These are phyloP conservation scores for Oncopeltus fasciatus DNA, from an alignment of 1,140 invertebrate species.

Conservation along the genomic window DNA sequence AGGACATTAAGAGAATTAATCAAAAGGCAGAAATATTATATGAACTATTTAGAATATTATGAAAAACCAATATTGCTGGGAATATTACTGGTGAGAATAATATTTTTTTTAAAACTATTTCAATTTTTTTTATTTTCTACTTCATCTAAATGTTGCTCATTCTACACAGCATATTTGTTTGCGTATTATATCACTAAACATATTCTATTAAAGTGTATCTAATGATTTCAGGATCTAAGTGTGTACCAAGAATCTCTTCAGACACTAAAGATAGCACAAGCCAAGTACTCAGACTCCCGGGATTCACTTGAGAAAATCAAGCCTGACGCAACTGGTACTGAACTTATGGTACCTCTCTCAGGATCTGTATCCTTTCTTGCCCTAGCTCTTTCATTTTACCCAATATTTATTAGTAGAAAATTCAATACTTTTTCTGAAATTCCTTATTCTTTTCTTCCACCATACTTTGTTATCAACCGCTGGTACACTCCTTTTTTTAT, in stretches of 20 bases:
- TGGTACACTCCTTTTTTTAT: too few relatives aligned
- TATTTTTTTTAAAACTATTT: slow-evolving; percentile 18
- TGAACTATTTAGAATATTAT: too few relatives aligned
- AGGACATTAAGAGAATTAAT: too few relatives aligned
- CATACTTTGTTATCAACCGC: too few relatives aligned
- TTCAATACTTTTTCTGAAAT: too few relatives aligned
- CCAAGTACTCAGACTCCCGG: slow-evolving; percentile 75
- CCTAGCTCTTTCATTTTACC: too few relatives aligned
- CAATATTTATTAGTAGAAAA: too few relatives aligned
- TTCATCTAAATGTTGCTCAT: slow-evolving; percentile 10
- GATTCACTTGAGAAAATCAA: slow-evolving; percentile 69
- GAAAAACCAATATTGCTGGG: too few relatives aligned
- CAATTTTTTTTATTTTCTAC: slow-evolving; percentile 17
- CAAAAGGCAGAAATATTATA: too few relatives aligned
- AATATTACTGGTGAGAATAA: too few relatives aligned
- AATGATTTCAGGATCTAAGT: slow-evolving; percentile 53
- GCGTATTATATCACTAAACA: background rate
- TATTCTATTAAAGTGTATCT: background rate
- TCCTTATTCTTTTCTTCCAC: too few relatives aligned
- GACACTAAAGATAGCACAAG: slow-evolving; percentile 76
- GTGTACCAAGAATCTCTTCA: slow-evolving; percentile 77
- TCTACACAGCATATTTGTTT: slow-evolving; percentile 3
- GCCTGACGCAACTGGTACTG: slow-evolving; percentile 54
- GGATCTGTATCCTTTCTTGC: slow-evolving; percentile 59
- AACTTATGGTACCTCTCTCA: slow-evolving; percentile 79